Percentiles rank a stretch among this genome's conserved stretches.
These are phyloP conservation scores for Scyliorhinus canicula DNA, from an alignment of 2,797 vertebrate genomes.

Conservation along the genomic window DNA sequence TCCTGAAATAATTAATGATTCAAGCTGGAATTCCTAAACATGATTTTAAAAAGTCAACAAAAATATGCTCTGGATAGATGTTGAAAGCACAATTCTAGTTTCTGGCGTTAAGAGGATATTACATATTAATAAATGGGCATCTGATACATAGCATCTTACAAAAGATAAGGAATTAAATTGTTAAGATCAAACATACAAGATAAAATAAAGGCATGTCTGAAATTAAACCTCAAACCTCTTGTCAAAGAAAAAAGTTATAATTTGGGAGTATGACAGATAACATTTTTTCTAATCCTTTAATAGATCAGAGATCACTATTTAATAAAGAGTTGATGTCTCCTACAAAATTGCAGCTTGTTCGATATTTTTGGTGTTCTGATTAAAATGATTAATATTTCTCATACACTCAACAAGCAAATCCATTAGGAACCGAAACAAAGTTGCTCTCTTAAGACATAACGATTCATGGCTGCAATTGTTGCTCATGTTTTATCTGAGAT, in stretches of 20 bases:
- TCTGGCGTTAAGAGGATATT: conserved; percentile 21
- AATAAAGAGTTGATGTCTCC: conserved; percentile 54
- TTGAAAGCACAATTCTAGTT: neutral
- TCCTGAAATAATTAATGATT: conserved; percentile 14
- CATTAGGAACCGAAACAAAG: conserved; percentile 46
- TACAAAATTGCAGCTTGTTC: conserved; percentile 55
- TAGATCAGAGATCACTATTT: conserved; percentile 48
- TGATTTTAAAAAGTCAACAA: neutral
- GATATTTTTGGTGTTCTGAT: conserved; percentile 54
- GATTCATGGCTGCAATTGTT: conserved; percentile 53
- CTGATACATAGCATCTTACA: conserved; percentile 2
- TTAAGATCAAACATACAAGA: conserved; percentile 6
- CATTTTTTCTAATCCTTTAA: conserved; percentile 43
- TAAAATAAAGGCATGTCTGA: conserved; percentile 5
- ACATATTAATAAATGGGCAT: conserved; percentile 32
- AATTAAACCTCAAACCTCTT: conserved; percentile 40
- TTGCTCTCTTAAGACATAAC: neutral
- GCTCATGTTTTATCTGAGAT: conserved; percentile 61
- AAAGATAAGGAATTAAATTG: conserved; percentile 4
- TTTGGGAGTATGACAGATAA: conserved; percentile 39
- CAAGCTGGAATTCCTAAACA: neutral
- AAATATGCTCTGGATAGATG: neutral
- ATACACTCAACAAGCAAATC: conserved; percentile 62
- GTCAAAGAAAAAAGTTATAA: conserved; percentile 4
- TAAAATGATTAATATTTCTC: conserved; percentile 66